Percentiles rank a stretch among this genome's conserved stretches.
These are phyloP conservation scores for Goniozus legneri DNA, from an alignment of 1,140 invertebrate species.

Conservation along the genomic window DNA sequence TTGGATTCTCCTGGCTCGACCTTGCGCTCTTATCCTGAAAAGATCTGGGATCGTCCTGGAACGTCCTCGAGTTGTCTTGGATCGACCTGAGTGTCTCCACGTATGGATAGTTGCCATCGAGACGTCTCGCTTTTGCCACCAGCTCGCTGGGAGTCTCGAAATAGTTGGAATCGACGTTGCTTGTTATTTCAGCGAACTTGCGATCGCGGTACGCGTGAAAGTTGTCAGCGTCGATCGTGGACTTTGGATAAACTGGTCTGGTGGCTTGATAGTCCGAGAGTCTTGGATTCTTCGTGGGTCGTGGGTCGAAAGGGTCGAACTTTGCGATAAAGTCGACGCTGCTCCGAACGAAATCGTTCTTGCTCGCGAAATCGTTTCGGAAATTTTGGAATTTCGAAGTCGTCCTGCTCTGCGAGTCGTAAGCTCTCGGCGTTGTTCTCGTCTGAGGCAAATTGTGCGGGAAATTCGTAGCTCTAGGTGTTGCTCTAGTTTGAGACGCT, in stretches of 20 bases:
- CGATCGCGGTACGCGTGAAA: not conserved
- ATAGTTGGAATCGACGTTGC: not conserved
- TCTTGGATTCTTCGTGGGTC: no score
- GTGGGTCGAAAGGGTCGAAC: no score
- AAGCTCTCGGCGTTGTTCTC: not conserved
- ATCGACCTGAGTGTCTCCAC: slow-evolving; percentile 33
- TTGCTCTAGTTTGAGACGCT: not conserved
- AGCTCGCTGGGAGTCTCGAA: not conserved
- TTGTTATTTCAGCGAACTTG: slow-evolving; percentile 3
- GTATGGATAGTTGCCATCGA: slow-evolving; percentile 30
- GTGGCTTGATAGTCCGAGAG: no score
- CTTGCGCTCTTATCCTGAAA: not conserved
- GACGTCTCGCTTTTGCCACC: slow-evolving; percentile 6
- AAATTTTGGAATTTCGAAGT: no score
- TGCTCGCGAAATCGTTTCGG: no score
- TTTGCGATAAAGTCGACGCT: no score
- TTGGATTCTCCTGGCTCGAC: not conserved
- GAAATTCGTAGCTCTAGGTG: not conserved
- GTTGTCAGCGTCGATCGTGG: no score
- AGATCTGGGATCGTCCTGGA: no score
- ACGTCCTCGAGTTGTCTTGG: slow-evolving; percentile 18
- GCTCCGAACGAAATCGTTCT: no score
- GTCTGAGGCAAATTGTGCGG: not conserved
- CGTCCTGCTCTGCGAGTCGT: not conserved
- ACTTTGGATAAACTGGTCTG: no score